Conservation (phyloP, 2,113 vertebrate genomes). For the Riparia riparia region DNA sequence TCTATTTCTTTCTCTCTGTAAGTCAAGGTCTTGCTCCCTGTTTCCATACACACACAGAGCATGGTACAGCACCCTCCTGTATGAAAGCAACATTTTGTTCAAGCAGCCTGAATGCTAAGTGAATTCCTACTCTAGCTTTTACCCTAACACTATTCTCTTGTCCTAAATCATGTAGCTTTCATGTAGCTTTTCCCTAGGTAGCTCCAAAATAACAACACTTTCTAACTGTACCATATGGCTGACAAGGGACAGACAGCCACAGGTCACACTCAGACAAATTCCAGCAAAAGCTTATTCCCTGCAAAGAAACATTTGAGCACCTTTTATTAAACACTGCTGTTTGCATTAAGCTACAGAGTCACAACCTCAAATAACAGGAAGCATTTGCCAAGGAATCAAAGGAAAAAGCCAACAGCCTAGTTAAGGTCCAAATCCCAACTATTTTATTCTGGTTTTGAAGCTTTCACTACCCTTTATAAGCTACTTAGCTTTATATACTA, state of each 20-base stretch:
- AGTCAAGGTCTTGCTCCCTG: background rate
- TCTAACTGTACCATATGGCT: background rate
- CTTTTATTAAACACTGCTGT: slow-evolving; percentile 13
- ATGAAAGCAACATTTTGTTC: background rate
- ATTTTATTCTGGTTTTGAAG: background rate
- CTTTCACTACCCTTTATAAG: background rate
- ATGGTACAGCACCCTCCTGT: background rate
- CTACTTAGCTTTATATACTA: background rate
- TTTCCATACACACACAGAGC: background rate
- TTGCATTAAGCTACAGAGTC: background rate
- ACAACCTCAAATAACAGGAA: background rate
- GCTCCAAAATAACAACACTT: background rate
- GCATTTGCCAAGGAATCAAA: background rate
- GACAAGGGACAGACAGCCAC: background rate
- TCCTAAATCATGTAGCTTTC: background rate
- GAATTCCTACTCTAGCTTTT: background rate
- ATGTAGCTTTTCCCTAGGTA: slow-evolving; percentile 24
- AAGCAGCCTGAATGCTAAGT: background rate
- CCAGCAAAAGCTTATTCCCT: slow-evolving; percentile 1
- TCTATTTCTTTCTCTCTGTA: background rate
- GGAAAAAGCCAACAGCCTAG: background rate
- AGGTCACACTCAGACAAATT: slow-evolving; percentile 2
- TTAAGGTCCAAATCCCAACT: background rate
- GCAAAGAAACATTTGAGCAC: background rate
- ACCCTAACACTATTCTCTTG: background rate